Conservation (phyloP, 2,888 invertebrate species). For the Drosophila planitibia region DNA sequence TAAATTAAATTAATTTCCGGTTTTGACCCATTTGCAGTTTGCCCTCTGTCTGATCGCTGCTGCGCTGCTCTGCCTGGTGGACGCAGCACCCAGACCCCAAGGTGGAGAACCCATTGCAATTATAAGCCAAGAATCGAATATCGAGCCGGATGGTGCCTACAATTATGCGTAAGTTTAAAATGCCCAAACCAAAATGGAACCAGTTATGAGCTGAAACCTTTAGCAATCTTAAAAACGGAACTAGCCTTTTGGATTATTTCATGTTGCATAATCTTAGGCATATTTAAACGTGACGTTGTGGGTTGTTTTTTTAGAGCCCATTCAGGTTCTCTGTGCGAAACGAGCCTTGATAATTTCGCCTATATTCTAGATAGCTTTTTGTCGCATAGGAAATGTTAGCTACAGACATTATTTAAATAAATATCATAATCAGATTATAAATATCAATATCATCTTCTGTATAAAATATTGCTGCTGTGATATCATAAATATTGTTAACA, state of each 20-base stretch:
- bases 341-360: neutral
- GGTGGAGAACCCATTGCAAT: conserved; percentile 88
- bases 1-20: conserved; percentile 52
- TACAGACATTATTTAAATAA: neutral
- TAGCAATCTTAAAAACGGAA: conserved; percentile 6
- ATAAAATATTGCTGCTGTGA: neutral
- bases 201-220: neutral
- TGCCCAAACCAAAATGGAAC: neutral
- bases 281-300: neutral
- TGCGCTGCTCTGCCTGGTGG: conserved; percentile 84
- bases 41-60: conserved; percentile 77
- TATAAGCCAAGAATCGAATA: conserved; percentile 90
- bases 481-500: conserved; percentile 1
- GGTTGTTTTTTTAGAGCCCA: neutral
- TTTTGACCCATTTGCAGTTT: conserved; percentile 75
- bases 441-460: conserved; percentile 1
- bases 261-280: conserved; percentile 48
- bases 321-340: neutral
- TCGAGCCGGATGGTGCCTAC: conserved; percentile 90
- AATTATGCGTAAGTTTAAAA: conserved; percentile 88
- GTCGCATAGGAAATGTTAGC: neutral
- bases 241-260: neutral
- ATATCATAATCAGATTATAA: neutral
- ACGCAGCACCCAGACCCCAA: conserved; percentile 88
- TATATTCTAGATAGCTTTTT: neutral